Conservation (phyloP, 2,113 vertebrate species). For the Pterocles orientalis region DNA sequence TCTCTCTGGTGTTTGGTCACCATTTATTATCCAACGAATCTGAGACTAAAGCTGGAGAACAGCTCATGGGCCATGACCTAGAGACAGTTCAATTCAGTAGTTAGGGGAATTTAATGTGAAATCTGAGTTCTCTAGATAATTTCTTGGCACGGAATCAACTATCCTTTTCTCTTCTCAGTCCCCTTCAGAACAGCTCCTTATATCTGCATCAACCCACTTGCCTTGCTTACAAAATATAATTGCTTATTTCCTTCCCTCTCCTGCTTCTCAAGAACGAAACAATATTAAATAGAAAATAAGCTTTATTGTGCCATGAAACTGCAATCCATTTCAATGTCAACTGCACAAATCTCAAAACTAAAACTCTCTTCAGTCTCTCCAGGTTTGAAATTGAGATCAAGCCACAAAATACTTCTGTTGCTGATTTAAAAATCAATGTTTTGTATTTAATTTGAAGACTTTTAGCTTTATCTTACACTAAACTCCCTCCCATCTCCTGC, state of each 20-base stretch:
- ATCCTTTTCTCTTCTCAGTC: not conserved
- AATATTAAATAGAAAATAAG: not conserved
- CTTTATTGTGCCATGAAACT: not conserved
- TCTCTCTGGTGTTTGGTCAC: conserved; percentile 58
- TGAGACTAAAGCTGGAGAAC: conserved; percentile 81
- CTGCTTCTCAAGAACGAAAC: not conserved
- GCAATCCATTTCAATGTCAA: not conserved
- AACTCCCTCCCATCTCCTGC: not conserved
- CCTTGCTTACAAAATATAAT: not conserved
- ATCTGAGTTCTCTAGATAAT: conserved; percentile 13
- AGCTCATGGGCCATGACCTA: conserved; percentile 83
- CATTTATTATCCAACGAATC: conserved; percentile 76
- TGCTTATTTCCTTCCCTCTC: not conserved
- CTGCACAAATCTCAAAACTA: not conserved
- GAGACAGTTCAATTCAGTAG: conserved; percentile 75
- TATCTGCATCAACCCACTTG: not conserved
- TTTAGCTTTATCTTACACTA: not conserved
- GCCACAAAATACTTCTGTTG: not conserved
- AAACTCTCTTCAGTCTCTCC: not conserved
- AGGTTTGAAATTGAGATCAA: not conserved
- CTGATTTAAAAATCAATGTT: not conserved
- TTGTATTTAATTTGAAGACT: not conserved
- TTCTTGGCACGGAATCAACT: conserved; percentile 13
- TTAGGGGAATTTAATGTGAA: conserved; percentile 68
- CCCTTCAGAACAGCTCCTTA: not conserved